Evolutionary conservation across 2,113 vertebrate genomes (phyloP).

Genomic region (Sisor rabdophorus): DNA sequence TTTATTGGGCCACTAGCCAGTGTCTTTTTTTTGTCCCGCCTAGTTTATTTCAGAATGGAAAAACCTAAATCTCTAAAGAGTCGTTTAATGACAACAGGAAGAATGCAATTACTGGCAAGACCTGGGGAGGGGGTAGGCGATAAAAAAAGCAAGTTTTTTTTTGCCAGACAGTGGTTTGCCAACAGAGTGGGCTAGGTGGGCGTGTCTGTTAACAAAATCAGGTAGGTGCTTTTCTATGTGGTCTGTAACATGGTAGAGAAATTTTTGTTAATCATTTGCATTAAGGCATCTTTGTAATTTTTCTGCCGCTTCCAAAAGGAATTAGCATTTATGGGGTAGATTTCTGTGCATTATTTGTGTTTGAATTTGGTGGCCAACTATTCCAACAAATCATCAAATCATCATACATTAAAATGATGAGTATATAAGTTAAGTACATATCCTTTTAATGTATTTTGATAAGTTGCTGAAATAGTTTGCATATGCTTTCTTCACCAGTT

Average conservation of each 20-base stretch:
- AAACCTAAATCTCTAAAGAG: too few species aligned
- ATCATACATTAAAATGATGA: too few species aligned
- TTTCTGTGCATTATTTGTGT: not conserved
- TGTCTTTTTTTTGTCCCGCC: too few species aligned
- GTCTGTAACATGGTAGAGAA: slow-evolving; percentile 15
- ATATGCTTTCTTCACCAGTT: slow-evolving; percentile 8
- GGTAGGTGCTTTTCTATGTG: slow-evolving; percentile 59
- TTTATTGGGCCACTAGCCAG: not conserved
- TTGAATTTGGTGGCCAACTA: slow-evolving; percentile 6
- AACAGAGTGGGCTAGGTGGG: slow-evolving; percentile 51
- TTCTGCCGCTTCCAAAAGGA: not conserved
- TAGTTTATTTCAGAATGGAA: too few species aligned
- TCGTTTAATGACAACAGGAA: too few species aligned
- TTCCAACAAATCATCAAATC: too few species aligned
- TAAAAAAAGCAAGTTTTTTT: too few species aligned
- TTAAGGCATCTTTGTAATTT: slow-evolving; percentile 36
- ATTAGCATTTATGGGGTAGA: not conserved
- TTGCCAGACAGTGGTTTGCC: slow-evolving; percentile 52
- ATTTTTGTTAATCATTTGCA: not conserved
- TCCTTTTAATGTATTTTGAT: not conserved
- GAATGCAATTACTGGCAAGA: slow-evolving; percentile 50
- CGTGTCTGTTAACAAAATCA: slow-evolving; percentile 51
- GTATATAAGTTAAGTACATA: too few species aligned
- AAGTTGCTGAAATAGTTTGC: not conserved
- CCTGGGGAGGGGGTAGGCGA: slow-evolving; percentile 31